Evolutionary conservation across 1,140 invertebrate genomes (phyloP), one percentile per base, ranked within the genome.

Genomic region (Ips nitidus): DNA sequence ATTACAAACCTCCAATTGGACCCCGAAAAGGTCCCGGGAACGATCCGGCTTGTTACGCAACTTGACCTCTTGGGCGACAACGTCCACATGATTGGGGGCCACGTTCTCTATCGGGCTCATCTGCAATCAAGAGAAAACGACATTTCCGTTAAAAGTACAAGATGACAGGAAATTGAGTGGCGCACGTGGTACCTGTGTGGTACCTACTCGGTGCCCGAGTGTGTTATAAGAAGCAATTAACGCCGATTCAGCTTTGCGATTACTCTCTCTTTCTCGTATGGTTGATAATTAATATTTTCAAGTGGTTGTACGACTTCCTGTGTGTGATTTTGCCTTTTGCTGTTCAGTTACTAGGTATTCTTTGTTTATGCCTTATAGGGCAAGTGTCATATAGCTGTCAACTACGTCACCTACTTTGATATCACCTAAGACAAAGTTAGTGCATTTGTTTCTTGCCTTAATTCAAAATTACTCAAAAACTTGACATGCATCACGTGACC

Each of bases 11-110:
- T 69, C 67, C 50, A 69, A 57, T 61, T 70, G 87, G 55, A 88
- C 83, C 38, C 86, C 86, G 74, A 88, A 88, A 38, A 88, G 80
- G 76, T 88, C 86, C 66, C 86, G 75, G 42, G 85, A 84, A 64
- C 84, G 60, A 60, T 80, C 75, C 22, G 22, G 22, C 65, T 79
- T 78, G 8, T 76, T 79, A 4, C 77, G 65, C 5, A 76, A 61
- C 53, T 78, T 74, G 43, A 75, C 68, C 58, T 73, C 61, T 36
- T 75, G 64, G 8, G 70, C 66, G 45, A 73, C 72, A 41, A 76
- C 74, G 41, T 78, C 74, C 4, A 74, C 77, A 59, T 77, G 64
- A 67, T 71, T 75, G n/a, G 77, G 78, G 45, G 78, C 75, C n/a
- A 79, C 77, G 72, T 80, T 80, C 64, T 80, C 79, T 56, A 80